phyloP scores from a whole-genome alignment of 2,888 invertebrate species.

The Polylopha cassiicola region DNA sequence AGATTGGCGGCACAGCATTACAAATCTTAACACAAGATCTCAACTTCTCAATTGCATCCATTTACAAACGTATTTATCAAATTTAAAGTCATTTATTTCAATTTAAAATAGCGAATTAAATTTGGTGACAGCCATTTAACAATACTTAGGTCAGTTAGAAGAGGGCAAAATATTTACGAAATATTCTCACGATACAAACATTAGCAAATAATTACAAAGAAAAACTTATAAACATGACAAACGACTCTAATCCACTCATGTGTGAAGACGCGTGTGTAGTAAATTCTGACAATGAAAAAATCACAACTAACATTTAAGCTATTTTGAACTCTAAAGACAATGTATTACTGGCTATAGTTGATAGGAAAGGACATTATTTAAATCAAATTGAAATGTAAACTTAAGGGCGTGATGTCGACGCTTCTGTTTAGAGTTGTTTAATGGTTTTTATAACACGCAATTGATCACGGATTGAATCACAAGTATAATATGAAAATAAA shows the following conservation, averaged over 20 bases:
- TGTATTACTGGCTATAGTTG: slow-evolving; percentile 27
- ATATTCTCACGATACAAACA: slow-evolving; percentile 58
- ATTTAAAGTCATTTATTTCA: no score
- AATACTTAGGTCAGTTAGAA: no score
- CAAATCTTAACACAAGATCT: no score
- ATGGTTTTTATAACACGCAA: slow-evolving; percentile 72
- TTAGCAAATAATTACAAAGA: slow-evolving; percentile 60
- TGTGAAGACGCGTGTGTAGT: slow-evolving; percentile 57
- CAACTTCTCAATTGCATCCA: no score
- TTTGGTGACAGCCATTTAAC: no score
- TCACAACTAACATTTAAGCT: not conserved
- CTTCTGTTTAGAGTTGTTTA: slow-evolving; percentile 58
- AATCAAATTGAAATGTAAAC: slow-evolving; percentile 62
- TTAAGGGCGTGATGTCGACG: slow-evolving; percentile 58
- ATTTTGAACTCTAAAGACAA: slow-evolving; percentile 6
- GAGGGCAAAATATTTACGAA: slow-evolving; percentile 20
- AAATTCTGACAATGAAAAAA: slow-evolving; percentile 39
- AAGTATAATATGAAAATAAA: slow-evolving; percentile 37
- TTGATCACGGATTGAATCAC: slow-evolving; percentile 64
- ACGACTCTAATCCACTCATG: slow-evolving; percentile 65
- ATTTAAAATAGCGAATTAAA: no score
- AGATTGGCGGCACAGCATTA: no score
- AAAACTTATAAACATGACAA: slow-evolving; percentile 68
- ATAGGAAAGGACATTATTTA: slow-evolving; percentile 26
- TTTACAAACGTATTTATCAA: no score